Evolutionary conservation across 1,140 invertebrate species (phyloP).

Genomic region (Nasonia longicornis): DNA sequence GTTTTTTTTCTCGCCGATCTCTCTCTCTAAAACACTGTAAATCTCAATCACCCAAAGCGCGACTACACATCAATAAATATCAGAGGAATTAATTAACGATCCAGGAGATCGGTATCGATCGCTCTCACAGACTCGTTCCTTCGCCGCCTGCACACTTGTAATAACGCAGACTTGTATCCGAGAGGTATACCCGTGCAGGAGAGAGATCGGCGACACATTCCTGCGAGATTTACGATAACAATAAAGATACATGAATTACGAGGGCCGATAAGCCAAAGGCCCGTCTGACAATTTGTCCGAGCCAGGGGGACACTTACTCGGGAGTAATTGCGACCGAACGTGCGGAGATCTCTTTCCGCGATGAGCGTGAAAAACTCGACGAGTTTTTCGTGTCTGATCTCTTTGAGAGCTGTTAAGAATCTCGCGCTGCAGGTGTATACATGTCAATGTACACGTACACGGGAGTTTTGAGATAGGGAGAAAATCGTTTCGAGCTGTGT

Average conservation of each 20-base stretch:
- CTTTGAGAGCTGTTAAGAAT: neutral
- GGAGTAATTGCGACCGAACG: constrained; percentile 7
- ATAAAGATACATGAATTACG: constrained; percentile 38
- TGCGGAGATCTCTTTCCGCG: neutral
- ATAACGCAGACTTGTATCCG: neutral
- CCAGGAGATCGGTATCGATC: constrained; percentile 16
- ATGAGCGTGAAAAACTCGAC: neutral
- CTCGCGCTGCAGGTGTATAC: neutral
- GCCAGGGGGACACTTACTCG: neutral
- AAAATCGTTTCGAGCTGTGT: too few species aligned
- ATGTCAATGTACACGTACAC: too few species aligned
- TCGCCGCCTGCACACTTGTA: neutral
- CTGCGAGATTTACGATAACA: constrained; percentile 41
- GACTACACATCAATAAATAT: neutral
- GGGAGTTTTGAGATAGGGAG: too few species aligned
- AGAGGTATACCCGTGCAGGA: neutral
- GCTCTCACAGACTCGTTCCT: neutral
- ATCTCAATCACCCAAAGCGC: neutral
- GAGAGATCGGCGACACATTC: constrained; percentile 21
- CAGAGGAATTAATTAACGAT: constrained; percentile 19
- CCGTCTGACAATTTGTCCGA: constrained; percentile 9
- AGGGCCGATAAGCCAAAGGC: constrained; percentile 2
- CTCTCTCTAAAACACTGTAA: neutral
- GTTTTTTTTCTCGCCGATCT: too few species aligned
- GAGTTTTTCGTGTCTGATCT: too few species aligned